These are phyloP conservation scores for Idaea aversata DNA, from an alignment of 2,888 invertebrate species.

Conservation along the genomic window DNA sequence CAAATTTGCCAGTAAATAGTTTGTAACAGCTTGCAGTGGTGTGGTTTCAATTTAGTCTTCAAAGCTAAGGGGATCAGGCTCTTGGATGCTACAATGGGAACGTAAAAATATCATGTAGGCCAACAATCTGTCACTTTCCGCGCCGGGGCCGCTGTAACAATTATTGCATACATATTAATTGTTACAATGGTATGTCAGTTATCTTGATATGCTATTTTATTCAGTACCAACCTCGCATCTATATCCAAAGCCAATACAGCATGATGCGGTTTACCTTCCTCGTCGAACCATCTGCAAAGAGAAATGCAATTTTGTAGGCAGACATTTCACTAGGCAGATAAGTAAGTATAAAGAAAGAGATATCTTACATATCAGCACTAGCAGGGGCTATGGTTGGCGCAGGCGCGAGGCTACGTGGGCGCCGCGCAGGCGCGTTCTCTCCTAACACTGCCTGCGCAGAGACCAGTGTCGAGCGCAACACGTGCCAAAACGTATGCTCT, in stretches of 20 bases:
- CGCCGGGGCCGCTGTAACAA: conserved; percentile 48
- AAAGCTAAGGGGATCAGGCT: conserved; percentile 37
- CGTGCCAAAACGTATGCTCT: conserved; percentile 60
- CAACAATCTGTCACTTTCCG: conserved; percentile 56
- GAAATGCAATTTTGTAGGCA: conserved; percentile 2
- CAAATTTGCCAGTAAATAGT: too few relatives aligned
- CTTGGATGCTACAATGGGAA: conserved; percentile 39
- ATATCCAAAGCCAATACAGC: conserved; percentile 67
- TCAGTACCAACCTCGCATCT: conserved; percentile 59
- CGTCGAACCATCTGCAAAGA: conserved; percentile 66
- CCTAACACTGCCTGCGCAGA: conserved; percentile 45
- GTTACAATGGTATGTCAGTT: too few relatives aligned
- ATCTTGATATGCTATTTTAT: not conserved
- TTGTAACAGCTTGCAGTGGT: not conserved
- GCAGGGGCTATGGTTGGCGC: conserved; percentile 38
- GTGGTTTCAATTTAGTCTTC: conserved; percentile 36
- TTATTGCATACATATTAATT: not conserved
- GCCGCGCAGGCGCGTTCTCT: conserved; percentile 33
- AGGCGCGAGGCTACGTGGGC: conserved; percentile 46
- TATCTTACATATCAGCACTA: conserved; percentile 52
- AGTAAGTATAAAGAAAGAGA: not conserved
- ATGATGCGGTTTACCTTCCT: conserved; percentile 66
- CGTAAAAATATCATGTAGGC: conserved; percentile 62
- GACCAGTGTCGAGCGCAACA: conserved; percentile 55
- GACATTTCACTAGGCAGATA: not conserved